Conservation (phyloP, 2,888 invertebrate species). For the Neoaliturus tenellus region DNA sequence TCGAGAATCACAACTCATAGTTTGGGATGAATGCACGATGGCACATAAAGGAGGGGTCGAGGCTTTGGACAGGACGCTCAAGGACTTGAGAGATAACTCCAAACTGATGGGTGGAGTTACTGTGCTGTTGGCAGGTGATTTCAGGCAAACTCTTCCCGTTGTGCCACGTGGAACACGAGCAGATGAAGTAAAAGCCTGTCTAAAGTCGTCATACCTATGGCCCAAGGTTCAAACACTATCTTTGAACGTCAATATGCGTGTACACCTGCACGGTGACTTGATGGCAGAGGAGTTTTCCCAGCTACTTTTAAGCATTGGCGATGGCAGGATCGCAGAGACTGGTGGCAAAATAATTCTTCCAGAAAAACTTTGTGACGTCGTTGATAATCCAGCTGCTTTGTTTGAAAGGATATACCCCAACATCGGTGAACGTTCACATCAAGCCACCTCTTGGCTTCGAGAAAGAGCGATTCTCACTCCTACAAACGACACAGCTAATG, state of each 20-base stretch:
- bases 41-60: conserved; percentile 15
- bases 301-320: not conserved
- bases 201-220: conserved; percentile 11
- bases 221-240: conserved; percentile 15
- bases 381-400: not conserved
- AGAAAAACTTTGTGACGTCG: not conserved
- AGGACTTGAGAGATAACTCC: not conserved
- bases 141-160: conserved; percentile 34
- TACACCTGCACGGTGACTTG: not conserved
- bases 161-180: conserved; percentile 13
- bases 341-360: not conserved
- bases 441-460: not conserved
- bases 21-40: conserved; percentile 45
- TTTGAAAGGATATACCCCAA: conserved; percentile 26
- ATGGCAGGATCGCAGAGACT: conserved; percentile 2
- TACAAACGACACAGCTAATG: not conserved
- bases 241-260: conserved; percentile 27
- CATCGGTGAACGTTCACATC: not conserved
- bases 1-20: conserved; percentile 3
- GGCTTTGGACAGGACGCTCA: conserved; percentile 20
- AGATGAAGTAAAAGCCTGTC: conserved; percentile 26
- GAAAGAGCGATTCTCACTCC: conserved; percentile 43
- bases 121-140: conserved; percentile 11
- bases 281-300: conserved; percentile 15
- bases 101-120: conserved; percentile 33